Evolutionary conservation across 1,140 invertebrate genomes (phyloP).

Genomic region (Drosophila kikkawai): DNA sequence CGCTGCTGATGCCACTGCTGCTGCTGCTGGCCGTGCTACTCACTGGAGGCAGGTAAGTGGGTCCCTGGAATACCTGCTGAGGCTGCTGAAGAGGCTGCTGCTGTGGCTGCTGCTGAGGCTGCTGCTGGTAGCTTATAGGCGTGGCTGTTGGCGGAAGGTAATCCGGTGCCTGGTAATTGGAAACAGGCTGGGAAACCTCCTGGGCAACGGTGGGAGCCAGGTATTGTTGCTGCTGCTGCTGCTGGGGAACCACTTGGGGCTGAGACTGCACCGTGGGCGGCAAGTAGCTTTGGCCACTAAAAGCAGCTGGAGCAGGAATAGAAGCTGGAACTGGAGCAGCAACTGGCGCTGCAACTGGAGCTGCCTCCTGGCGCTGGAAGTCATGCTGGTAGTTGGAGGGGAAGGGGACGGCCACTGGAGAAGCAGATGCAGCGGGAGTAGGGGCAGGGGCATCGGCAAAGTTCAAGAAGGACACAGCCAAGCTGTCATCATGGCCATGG

Average conservation of each 20-base stretch:
- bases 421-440: constrained; percentile 16
- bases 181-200: constrained; percentile 26
- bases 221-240: constrained; percentile 35
- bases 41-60: constrained; percentile 37
- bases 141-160: constrained; percentile 56
- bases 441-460: constrained; percentile 54
- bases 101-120: constrained; percentile 21
- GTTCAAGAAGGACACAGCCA: constrained; percentile 64
- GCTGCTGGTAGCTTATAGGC: constrained; percentile 26
- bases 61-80: constrained; percentile 35
- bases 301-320: neutral
- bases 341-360: neutral
- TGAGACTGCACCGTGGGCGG: constrained; percentile 48
- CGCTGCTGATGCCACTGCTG: constrained; percentile 3
- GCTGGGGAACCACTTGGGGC: neutral
- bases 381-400: constrained; percentile 76
- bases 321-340: neutral
- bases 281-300: constrained; percentile 36
- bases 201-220: constrained; percentile 19
- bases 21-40: constrained; percentile 7
- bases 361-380: constrained; percentile 50
- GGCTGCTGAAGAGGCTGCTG: neutral
- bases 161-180: constrained; percentile 56
- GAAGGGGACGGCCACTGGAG: constrained; percentile 58
- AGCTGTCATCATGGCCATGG: constrained; percentile 41